Base-by-base conservation (phyloP, 2,113 vertebrate genomes). In the Zootoca vivipara region DNA sequence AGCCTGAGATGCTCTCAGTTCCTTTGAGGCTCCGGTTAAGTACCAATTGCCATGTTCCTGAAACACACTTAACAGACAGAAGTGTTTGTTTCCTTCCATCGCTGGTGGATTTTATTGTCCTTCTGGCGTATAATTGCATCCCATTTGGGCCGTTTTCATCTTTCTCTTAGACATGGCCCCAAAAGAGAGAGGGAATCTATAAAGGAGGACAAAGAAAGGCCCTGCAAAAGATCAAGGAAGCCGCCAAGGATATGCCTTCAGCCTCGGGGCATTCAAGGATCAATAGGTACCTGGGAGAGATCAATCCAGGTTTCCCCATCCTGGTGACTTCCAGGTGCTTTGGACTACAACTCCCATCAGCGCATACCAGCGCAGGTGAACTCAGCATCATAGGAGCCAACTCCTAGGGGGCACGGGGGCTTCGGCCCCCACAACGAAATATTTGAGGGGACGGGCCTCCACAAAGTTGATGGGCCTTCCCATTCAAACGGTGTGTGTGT, bases 221-320 rank as follows among this genome's bases (percentile, higher is more conserved):
- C 2, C 40, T 18, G 13, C 7, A 58, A 62, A 38, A 40, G 1
- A 40, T 30, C 81, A 69, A 40, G 2, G 46, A 2, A 82, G 15
- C 12, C 9, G 26, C 2, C 0, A 15, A 3, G 2, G 52, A 28
- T 15, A 8, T n/a, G 18, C 78, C 2, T 8, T 3, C 3, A 12
- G 30, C 28, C 30, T 56, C 46, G 28, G 8, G 52, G 3, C n/a
- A 35, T 22, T 22, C n/a, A 16, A 18, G 1, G 56, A 62, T 24
- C 7, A 24, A 18, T 28, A 2, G 28, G 20, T 5, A 3, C 12
- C 22, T 35, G 16, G 46, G n/a, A 81, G n/a, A 64, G 46, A n/a
- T 58, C 8, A 7, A 20, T 3, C 6, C 30, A 33, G 58, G 18
- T 15, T 62, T 0, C 7, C 22, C 26, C 65, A 67, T 28, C 24